A percentile compares a stretch with the other conserved stretches of the same genome.
Conservation (phyloP, 2,888 invertebrate species). For the Xylota segnis region DNA sequence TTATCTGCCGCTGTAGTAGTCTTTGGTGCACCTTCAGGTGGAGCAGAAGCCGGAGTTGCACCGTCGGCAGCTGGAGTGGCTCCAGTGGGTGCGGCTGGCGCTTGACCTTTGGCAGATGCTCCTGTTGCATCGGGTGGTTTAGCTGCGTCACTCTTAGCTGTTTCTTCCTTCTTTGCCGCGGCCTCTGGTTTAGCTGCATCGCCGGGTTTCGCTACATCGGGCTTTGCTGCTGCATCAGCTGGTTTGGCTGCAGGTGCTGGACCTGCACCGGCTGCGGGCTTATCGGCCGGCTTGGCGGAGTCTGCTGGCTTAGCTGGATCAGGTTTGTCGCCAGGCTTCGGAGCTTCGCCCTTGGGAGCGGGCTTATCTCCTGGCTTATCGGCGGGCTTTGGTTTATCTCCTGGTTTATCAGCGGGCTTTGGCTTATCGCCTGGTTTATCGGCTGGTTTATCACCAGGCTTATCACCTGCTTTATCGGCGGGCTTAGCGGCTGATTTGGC, state of each 20-base stretch:
- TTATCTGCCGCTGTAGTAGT: slow-evolving; percentile 78
- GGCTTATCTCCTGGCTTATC: slow-evolving; percentile 41
- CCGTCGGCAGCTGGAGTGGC: slow-evolving; percentile 82
- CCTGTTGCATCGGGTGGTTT: slow-evolving; percentile 79
- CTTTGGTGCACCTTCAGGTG: slow-evolving; percentile 77
- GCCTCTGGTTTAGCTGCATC: slow-evolving; percentile 81
- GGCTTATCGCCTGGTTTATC: slow-evolving; percentile 65
- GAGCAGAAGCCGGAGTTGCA: slow-evolving; percentile 80
- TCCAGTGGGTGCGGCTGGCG: slow-evolving; percentile 81
- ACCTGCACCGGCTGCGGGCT: slow-evolving; percentile 69
- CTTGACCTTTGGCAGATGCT: slow-evolving; percentile 76
- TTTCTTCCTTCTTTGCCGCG: slow-evolving; percentile 81
- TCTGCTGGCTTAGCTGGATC: slow-evolving; percentile 62
- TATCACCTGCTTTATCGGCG: slow-evolving; percentile 68
- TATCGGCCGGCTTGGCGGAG: slow-evolving; percentile 65
- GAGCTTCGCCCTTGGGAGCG: slow-evolving; percentile 51
- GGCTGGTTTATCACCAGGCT: slow-evolving; percentile 76
- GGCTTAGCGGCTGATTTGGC: slow-evolving; percentile 75
- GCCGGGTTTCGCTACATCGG: slow-evolving; percentile 80
- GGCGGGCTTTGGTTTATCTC: slow-evolving; percentile 21
- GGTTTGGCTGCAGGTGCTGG: slow-evolving; percentile 81
- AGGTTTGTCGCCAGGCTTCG: slow-evolving; percentile 56
- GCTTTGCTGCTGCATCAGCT: slow-evolving; percentile 79
- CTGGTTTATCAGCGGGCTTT: slow-evolving; percentile 8
- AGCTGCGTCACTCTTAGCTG: slow-evolving; percentile 79